Evolutionary conservation across 2,113 vertebrate genomes (phyloP), one percentile per base, ranked within the genome.

Genomic region (Urocolius indicus): DNA sequence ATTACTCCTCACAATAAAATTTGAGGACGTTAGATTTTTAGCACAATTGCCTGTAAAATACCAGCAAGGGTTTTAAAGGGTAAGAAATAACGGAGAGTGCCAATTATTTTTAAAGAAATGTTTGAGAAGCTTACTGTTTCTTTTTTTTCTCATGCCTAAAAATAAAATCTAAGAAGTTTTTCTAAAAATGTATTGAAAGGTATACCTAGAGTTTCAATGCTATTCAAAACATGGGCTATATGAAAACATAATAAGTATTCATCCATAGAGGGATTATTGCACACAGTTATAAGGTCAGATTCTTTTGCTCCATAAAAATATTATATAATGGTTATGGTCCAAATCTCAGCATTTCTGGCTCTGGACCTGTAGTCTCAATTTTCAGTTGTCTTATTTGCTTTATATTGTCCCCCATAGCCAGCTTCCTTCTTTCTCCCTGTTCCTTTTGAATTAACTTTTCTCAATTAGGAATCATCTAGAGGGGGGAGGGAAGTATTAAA

Each of bases 291-390:
- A 41, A 84, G 74, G 38, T 24, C 84, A n/a, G n/a, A 32, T 72
- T 46, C 61, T 96, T 95, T 84, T 82, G 38, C 19, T 85, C 61
- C 81, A 59, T 80, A 67, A 93, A 96, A 95, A 68, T 65, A 54
- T 38, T 83, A 11, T 32, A 30, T 62, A 65, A 81, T 43, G 54
- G 7, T 78, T 93, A 45, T 5, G 36, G 7, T 73, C 66, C 29
- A 12, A 68, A 38, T 48, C 21, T 51, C 11, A 3, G 30, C 21
- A 81, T 73, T 93, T 91, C 58, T 91, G 27, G 54, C 43, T 92
- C 74, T 51, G 62, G 10, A 81, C 32, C 45, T 36, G 20, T 36
- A 52, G 51, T 85, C 43, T 90, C 59, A 90, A 32, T 62, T 83
- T 87, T 80, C 10, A 3, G 19, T 49, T 4, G 4, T 59, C 68